These are phyloP conservation scores for Halcyon badia DNA, from an alignment of 2,797 vertebrate genomes.

Conservation along the genomic window DNA sequence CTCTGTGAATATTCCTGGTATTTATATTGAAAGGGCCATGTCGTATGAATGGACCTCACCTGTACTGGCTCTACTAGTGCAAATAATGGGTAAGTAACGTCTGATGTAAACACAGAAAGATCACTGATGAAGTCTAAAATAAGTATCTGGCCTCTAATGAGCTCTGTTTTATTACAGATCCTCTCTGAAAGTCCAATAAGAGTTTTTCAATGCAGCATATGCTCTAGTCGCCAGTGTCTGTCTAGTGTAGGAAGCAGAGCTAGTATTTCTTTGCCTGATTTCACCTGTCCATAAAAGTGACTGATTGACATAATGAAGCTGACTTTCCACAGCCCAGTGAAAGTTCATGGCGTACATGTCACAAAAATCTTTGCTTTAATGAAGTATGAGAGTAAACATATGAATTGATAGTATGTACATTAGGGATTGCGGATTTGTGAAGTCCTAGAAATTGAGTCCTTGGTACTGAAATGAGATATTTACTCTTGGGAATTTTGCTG, in stretches of 20 bases:
- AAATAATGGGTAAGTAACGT: not conserved
- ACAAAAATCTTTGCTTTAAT: not conserved
- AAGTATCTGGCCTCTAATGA: not conserved
- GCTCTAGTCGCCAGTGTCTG: not conserved
- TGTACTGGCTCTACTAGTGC: not conserved
- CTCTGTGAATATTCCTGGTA: not conserved
- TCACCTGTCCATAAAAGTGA: not conserved
- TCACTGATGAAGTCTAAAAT: not conserved
- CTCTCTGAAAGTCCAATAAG: not conserved
- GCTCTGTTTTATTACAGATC: not conserved
- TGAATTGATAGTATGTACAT: not conserved
- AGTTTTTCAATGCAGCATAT: not conserved
- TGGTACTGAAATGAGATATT: not conserved
- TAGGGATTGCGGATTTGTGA: not conserved
- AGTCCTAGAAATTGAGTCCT: not conserved
- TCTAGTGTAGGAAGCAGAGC: not conserved
- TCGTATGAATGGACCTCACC: not conserved
- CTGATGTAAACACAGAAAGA: not conserved
- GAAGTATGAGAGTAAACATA: rapidly evolving
- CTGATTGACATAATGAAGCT: not conserved
- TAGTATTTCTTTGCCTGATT: not conserved
- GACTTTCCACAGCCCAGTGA: not conserved
- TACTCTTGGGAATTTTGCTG: not conserved
- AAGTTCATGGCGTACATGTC: not conserved
- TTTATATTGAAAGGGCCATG: not conserved